phyloP scores from a whole-genome alignment of 2,888 invertebrate species.

The Tinea trinotella region DNA sequence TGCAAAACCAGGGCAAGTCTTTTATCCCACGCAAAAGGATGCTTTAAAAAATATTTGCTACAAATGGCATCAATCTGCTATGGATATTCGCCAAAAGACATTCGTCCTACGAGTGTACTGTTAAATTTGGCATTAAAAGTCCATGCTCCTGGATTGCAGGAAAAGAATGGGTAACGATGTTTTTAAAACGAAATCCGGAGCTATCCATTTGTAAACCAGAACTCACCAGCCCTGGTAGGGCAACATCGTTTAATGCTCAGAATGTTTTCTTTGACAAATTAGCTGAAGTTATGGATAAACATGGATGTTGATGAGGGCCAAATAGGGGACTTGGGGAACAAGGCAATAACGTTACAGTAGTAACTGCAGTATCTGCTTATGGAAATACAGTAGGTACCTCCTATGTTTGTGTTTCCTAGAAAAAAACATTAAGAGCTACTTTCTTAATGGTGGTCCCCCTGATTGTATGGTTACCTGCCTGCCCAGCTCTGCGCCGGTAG shows the following conservation, averaged over 20 bases:
- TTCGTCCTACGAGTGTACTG: conserved; percentile 26
- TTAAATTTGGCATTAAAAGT: conserved; percentile 23
- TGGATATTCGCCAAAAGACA: conserved; percentile 26
- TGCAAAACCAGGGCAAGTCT: conserved; percentile 26
- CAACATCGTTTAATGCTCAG: conserved; percentile 29
- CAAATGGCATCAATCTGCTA: conserved; percentile 26
- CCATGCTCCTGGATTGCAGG: conserved; percentile 23
- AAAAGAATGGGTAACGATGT: conserved; percentile 27
- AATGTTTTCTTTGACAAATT: conserved; percentile 31
- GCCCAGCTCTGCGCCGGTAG: too few species aligned
- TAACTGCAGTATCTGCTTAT: conserved; percentile 20
- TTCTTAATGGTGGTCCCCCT: conserved; percentile 18
- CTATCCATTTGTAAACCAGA: conserved; percentile 28
- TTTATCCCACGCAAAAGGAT: conserved; percentile 21
- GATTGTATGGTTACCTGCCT: conserved; percentile 21
- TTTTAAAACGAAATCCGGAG: conserved; percentile 28
- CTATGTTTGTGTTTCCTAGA: conserved; percentile 21
- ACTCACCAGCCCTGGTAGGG: conserved; percentile 29
- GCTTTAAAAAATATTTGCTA: conserved; percentile 25
- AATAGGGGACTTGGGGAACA: conserved; percentile 29
- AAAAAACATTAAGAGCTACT: conserved; percentile 18
- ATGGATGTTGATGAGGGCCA: conserved; percentile 27
- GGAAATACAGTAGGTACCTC: conserved; percentile 20
- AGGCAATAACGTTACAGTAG: conserved; percentile 30
- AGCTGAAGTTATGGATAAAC: conserved; percentile 26